Percentiles rank a stretch among this genome's conserved stretches.
Evolutionary conservation across 1,140 invertebrate species (phyloP).

Genomic region (Drosophila erecta): DNA sequence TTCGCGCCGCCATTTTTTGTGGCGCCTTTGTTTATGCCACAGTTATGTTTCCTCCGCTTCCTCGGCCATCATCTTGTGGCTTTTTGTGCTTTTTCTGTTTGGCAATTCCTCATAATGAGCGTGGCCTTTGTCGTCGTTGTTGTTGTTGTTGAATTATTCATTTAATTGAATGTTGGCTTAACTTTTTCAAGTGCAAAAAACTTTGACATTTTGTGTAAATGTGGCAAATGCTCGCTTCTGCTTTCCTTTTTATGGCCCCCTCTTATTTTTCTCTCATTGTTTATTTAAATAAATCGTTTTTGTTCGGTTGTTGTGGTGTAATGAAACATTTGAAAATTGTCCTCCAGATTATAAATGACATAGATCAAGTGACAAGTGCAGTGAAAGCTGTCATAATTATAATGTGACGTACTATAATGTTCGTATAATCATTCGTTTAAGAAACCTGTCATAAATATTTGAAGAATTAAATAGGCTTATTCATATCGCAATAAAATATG

Average conservation of each 20-base stretch:
- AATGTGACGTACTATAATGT: too few species aligned
- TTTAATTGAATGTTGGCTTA: conserved; percentile 72
- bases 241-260: conserved; percentile 20
- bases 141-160: conserved; percentile 57
- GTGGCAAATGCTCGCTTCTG: conserved; percentile 67
- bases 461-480: too few species aligned
- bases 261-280: conserved; percentile 5
- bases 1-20: conserved; percentile 84
- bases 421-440: too few species aligned
- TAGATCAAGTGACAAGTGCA: conserved; percentile 16
- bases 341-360: conserved; percentile 8
- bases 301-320: conserved; percentile 20
- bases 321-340: conserved; percentile 33
- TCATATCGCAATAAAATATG: too few species aligned
- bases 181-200: conserved; percentile 83
- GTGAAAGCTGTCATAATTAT: not conserved
- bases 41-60: conserved; percentile 51
- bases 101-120: conserved; percentile 78
- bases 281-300: conserved; percentile 45
- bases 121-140: conserved; percentile 44
- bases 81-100: conserved; percentile 68
- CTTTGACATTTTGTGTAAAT: conserved; percentile 79
- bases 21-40: conserved; percentile 79
- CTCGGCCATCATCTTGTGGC: conserved; percentile 31
- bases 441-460: too few species aligned